Percentiles rank a stretch among this genome's conserved stretches.
Conservation (phyloP, 2,113 vertebrate genomes). For the Drymodes brunneopygia region DNA sequence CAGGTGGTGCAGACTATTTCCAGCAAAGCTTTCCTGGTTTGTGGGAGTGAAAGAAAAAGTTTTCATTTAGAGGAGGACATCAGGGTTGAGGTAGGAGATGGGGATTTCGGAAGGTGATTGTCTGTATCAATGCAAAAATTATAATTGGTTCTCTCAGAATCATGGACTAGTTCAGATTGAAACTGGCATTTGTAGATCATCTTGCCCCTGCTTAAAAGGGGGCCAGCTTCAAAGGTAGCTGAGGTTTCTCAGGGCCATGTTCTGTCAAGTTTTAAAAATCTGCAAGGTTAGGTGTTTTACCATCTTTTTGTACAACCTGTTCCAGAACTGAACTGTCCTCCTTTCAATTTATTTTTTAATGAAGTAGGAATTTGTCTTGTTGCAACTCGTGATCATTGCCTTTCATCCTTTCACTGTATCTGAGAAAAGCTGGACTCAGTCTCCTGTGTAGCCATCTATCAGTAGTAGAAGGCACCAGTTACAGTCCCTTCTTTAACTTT, state of each 20-base stretch:
- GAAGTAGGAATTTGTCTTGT: neutral
- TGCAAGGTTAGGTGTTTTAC: neutral
- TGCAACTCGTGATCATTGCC: neutral
- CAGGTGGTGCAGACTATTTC: neutral
- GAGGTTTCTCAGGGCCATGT: neutral
- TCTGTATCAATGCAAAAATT: neutral
- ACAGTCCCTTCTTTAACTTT: neutral
- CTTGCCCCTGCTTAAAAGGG: neutral
- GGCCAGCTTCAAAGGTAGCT: neutral
- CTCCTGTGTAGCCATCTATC: neutral
- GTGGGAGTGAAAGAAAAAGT: neutral
- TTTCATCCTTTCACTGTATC: neutral
- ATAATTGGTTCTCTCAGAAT: neutral
- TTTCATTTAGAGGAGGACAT: neutral
- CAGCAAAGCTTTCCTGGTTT: neutral
- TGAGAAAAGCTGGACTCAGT: neutral
- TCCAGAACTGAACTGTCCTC: neutral
- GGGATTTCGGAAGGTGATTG: neutral
- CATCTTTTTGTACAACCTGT: neutral
- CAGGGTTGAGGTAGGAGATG: neutral
- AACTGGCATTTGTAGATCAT: constrained; percentile 11
- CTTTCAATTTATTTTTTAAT: neutral
- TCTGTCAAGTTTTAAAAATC: constrained; percentile 19
- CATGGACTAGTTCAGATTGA: neutral
- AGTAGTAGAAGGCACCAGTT: neutral